Conservation (phyloP, 2,888 invertebrate species). For the Tholera decimalis region DNA sequence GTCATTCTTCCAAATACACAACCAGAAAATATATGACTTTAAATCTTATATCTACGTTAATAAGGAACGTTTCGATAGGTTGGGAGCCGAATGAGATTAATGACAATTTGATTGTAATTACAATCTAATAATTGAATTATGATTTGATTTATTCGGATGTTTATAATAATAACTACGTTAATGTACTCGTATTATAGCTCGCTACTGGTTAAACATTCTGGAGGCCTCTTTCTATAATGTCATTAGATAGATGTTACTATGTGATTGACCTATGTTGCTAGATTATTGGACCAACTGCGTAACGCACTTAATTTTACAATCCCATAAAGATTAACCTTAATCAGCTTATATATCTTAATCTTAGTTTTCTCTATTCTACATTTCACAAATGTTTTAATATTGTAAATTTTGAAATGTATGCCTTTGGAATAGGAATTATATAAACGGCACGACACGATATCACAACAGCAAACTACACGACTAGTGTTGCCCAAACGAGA, state of each 20-base stretch:
- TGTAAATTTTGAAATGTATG: too few species aligned
- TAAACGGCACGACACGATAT: too few species aligned
- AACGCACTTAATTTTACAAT: too few species aligned
- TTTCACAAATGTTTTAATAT: too few species aligned
- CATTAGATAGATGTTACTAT: neutral
- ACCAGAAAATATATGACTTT: slow-evolving; percentile 9
- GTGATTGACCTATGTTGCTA: neutral
- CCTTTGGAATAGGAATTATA: too few species aligned
- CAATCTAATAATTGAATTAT: slow-evolving; percentile 49
- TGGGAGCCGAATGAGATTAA: slow-evolving; percentile 23
- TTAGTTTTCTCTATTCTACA: too few species aligned
- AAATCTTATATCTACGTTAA: neutral
- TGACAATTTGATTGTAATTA: slow-evolving; percentile 58
- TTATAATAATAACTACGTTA: slow-evolving; percentile 40
- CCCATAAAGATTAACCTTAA: too few species aligned
- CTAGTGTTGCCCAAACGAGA: too few species aligned
- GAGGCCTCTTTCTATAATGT: neutral
- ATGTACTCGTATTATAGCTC: neutral
- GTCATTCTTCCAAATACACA: slow-evolving; percentile 52
- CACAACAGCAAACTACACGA: too few species aligned
- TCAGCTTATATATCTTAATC: too few species aligned
- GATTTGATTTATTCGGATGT: slow-evolving; percentile 44
- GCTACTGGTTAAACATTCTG: slow-evolving; percentile 5
- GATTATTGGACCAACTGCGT: neutral
- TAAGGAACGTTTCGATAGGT: slow-evolving; percentile 26